Conservation (phyloP, 2,797 vertebrate genomes). For the Sebastes oblongus region DNA sequence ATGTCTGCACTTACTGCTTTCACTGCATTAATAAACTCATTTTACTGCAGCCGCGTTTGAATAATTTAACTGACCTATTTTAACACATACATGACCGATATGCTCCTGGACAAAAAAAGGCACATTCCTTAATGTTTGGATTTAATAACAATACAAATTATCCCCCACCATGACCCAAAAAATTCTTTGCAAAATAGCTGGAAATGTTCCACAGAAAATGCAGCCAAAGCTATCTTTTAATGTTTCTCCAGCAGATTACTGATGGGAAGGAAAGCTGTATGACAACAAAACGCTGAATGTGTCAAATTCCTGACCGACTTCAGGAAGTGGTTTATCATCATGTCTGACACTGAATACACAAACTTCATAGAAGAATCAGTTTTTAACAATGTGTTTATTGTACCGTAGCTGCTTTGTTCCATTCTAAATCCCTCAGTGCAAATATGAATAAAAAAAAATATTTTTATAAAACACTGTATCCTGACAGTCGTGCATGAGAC, state of each 20-base stretch:
- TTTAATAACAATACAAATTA: slow-evolving; percentile 9
- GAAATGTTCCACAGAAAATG: slow-evolving; percentile 57
- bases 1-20: not conserved
- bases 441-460: no score
- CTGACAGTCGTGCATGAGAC: no score
- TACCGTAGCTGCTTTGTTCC: slow-evolving; percentile 6
- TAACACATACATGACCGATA: slow-evolving; percentile 26
- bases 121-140: slow-evolving; percentile 24
- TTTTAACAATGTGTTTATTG: slow-evolving; percentile 11
- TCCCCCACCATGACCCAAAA: slow-evolving; percentile 24
- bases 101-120: slow-evolving; percentile 27
- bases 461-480: no score
- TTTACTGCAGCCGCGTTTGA: slow-evolving; percentile 28
- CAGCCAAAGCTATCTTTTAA: slow-evolving; percentile 55
- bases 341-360: slow-evolving; percentile 33
- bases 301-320: slow-evolving; percentile 44
- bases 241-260: slow-evolving; percentile 59
- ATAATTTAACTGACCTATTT: slow-evolving; percentile 47
- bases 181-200: slow-evolving; percentile 45
- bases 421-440: not conserved
- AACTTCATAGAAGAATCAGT: slow-evolving; percentile 9
- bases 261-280: slow-evolving; percentile 54
- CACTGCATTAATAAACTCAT: slow-evolving; percentile 8
- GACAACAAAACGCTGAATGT: slow-evolving; percentile 57
- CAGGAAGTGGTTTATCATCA: slow-evolving; percentile 59